phyloP scores from a whole-genome alignment of 2,888 invertebrate genomes.

The Coronaproctus castanopsis region DNA sequence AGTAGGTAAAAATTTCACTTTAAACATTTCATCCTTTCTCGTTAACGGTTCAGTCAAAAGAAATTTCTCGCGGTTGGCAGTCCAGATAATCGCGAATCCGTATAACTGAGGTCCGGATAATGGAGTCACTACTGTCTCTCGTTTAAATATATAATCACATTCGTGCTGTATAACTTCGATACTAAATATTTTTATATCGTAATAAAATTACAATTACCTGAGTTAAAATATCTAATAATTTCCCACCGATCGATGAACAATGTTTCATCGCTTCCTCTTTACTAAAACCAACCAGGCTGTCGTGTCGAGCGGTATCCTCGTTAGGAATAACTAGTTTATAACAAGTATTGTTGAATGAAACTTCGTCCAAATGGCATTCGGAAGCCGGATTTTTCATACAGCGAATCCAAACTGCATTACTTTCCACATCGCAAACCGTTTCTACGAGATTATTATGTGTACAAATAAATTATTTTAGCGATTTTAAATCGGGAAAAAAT shows the following conservation, averaged over 20 bases:
- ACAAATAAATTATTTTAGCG: background rate
- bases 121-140: no score
- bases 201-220: slow-evolving; percentile 21
- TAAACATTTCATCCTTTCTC: no score
- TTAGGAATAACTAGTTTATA: slow-evolving; percentile 29
- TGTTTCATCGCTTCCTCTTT: slow-evolving; percentile 29
- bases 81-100: no score
- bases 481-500: no score
- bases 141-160: no score
- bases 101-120: no score
- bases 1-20: no score
- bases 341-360: slow-evolving; percentile 31
- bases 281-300: slow-evolving; percentile 24
- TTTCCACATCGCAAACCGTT: slow-evolving; percentile 24
- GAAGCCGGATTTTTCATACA: slow-evolving; percentile 27
- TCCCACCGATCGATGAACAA: slow-evolving; percentile 28
- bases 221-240: slow-evolving; percentile 30
- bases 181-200: no score
- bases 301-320: slow-evolving; percentile 18
- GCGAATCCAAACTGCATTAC: slow-evolving; percentile 28
- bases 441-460: slow-evolving; percentile 16
- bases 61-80: no score
- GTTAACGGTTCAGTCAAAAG: no score
- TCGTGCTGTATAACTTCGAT: no score
- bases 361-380: slow-evolving; percentile 30